Evolutionary conservation across 2,888 invertebrate genomes (phyloP), one percentile per base, ranked within the genome.

Genomic region (Harpalus rufipes): DNA sequence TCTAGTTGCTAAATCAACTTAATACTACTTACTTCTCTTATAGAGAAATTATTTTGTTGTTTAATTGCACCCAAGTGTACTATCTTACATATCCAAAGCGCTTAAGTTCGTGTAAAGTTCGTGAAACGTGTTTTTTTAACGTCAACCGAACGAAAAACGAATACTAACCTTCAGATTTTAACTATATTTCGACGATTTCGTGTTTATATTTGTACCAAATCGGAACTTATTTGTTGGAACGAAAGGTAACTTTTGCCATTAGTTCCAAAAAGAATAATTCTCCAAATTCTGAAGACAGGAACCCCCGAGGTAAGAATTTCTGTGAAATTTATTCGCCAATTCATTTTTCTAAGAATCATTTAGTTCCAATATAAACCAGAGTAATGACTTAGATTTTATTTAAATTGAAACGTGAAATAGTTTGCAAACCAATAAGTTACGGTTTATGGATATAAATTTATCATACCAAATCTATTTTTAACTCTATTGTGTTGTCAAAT

Each of bases 251-350:
- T 6, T 68, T 81, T 41, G 72, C 68, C n/a, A 82, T 82, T 82
- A 82, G 82, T 82, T 72, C 68, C 72, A 56, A 56, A 51, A 39
- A 74, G 41, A 72, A 72, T 14, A 25, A 63, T 72, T 25, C 32
- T 16, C 14, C 72, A 5, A 58, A 72, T 25, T 41, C 14, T 58
- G 16, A 16, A 14, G 56, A 82, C 58, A 68, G 59, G 59, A 58
- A 82, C 56, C 82, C 16, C 12, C 56, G 59, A 72, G 82, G 82
- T 82, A 72, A 82, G 74, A 25, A 65, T 32, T 12, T 68, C 39
- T 51, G 8, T 51, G 44, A 51, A 51, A 12, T 51, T 10, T 51
- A 8, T 5, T 32, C 5, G 5, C 32, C 32, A 32, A 32, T 32
- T 32, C 1, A 32, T 32, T 32, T 51, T 51, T 51, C 44, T 12